Conservation (phyloP, 2,888 invertebrate species). For the Nephrocerus scutellatus region DNA sequence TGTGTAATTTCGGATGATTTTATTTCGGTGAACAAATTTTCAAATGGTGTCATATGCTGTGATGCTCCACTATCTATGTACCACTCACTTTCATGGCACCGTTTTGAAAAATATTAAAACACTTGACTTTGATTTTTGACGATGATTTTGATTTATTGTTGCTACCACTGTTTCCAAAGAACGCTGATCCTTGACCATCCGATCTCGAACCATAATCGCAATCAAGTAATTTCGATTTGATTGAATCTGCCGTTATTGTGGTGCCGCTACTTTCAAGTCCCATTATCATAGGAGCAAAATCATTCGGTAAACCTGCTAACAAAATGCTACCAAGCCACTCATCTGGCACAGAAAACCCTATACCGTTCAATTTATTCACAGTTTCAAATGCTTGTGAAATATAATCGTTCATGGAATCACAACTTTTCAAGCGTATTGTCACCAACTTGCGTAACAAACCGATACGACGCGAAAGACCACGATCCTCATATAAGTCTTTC, state of each 20-base stretch:
- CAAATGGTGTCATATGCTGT: too few relatives aligned
- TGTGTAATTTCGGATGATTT: too few relatives aligned
- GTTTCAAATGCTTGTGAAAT: slow-evolving; percentile 12
- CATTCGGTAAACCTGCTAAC: slow-evolving; percentile 26
- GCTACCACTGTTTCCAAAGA: too few relatives aligned
- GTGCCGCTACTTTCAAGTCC: slow-evolving; percentile 26
- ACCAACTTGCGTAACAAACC: slow-evolving; percentile 15
- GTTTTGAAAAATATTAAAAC: too few relatives aligned
- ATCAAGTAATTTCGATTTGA: slow-evolving; percentile 15
- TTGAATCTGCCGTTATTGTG: slow-evolving; percentile 15
- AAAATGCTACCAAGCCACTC: slow-evolving; percentile 17
- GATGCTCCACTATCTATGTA: too few relatives aligned
- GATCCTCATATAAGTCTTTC: slow-evolving; percentile 17
- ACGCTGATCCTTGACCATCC: too few relatives aligned
- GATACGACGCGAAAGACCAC: slow-evolving; percentile 19
- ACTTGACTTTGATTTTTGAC: too few relatives aligned
- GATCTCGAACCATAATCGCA: too few relatives aligned
- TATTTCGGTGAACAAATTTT: too few relatives aligned
- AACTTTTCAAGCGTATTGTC: slow-evolving; percentile 13
- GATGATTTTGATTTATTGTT: too few relatives aligned
- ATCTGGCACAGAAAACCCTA: slow-evolving; percentile 14
- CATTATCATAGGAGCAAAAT: slow-evolving; percentile 31
- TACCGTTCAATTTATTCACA: slow-evolving; percentile 13
- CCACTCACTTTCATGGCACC: neutral
- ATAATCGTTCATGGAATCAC: slow-evolving; percentile 14